Evolutionary conservation across 2,113 vertebrate species (phyloP).

Genomic region (Vulpes lagopus): DNA sequence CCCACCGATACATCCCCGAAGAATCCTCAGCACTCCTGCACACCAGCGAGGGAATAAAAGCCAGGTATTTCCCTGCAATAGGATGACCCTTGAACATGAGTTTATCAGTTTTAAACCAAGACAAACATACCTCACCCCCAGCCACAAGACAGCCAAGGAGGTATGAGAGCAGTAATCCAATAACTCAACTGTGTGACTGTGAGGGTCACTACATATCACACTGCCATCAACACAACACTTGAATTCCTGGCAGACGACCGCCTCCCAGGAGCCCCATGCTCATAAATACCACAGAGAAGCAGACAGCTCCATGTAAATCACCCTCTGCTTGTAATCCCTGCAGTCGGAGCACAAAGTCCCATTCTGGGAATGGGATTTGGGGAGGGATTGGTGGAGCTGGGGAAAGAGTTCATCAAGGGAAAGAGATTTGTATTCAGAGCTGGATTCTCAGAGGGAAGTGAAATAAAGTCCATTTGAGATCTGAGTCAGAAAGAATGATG

Average conservation of each 20-base stretch:
- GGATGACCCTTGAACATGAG: neutral
- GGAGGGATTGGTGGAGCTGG: neutral
- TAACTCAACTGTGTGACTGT: neutral
- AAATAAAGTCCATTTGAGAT: neutral
- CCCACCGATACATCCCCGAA: neutral
- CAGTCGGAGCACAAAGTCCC: neutral
- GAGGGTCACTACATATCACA: neutral
- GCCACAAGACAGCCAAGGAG: neutral
- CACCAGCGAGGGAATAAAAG: neutral
- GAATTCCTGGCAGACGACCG: slow-evolving; percentile 11
- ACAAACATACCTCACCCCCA: neutral
- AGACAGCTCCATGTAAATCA: neutral
- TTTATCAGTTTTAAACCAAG: slow-evolving; percentile 27
- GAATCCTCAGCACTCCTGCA: neutral
- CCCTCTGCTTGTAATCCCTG: neutral
- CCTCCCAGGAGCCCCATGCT: neutral
- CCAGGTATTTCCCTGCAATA: slow-evolving; percentile 8
- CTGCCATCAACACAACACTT: neutral
- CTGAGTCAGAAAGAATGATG: neutral
- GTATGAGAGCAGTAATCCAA: neutral
- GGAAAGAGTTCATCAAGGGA: neutral
- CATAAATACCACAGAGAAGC: slow-evolving; percentile 26
- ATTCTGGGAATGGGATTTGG: neutral
- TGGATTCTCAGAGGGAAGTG: neutral
- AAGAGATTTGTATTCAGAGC: neutral